Evolutionary conservation across 2,797 vertebrate genomes (phyloP).

Genomic region (Brachyalestes nurse): DNA sequence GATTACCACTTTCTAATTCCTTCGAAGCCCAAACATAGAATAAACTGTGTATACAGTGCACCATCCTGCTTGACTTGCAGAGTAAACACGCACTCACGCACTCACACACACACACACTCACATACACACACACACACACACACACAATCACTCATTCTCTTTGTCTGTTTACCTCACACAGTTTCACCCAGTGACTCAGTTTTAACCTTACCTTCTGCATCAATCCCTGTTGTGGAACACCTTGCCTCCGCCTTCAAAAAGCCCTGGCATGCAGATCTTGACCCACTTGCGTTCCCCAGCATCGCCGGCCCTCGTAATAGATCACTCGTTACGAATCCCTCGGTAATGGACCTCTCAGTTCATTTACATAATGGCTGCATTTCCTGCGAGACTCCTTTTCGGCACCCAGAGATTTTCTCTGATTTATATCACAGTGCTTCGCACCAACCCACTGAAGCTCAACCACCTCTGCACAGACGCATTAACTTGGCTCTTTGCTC

Average conservation of each 20-base stretch:
- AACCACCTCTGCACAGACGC: neutral
- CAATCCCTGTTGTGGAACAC: constrained; percentile 6
- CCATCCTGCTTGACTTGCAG: constrained; percentile 15
- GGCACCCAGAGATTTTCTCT: constrained; percentile 13
- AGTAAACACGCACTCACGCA: constrained; percentile 15
- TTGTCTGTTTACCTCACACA: constrained; percentile 34
- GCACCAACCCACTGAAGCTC: neutral
- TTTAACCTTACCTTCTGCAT: constrained; percentile 22
- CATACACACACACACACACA: constrained; percentile 6
- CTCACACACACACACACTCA: constrained; percentile 7
- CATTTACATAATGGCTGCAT: constrained; percentile 14
- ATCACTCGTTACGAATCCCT: constrained; percentile 1
- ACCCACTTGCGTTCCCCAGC: neutral
- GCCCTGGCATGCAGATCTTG: neutral
- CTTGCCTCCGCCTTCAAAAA: neutral
- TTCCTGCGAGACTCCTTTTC: neutral
- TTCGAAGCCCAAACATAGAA: constrained; percentile 24
- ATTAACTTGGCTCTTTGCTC: constrained; percentile 15
- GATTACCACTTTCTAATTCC: constrained; percentile 27
- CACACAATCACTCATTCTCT: constrained; percentile 18
- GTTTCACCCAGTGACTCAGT: constrained; percentile 44
- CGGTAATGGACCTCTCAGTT: neutral
- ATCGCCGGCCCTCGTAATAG: neutral
- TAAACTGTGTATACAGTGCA: constrained; percentile 18
- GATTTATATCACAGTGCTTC: constrained; percentile 27